These are phyloP conservation scores for Oreochromis spilurus DNA, from an alignment of 2,113 vertebrate genomes.

Conservation along the genomic window DNA sequence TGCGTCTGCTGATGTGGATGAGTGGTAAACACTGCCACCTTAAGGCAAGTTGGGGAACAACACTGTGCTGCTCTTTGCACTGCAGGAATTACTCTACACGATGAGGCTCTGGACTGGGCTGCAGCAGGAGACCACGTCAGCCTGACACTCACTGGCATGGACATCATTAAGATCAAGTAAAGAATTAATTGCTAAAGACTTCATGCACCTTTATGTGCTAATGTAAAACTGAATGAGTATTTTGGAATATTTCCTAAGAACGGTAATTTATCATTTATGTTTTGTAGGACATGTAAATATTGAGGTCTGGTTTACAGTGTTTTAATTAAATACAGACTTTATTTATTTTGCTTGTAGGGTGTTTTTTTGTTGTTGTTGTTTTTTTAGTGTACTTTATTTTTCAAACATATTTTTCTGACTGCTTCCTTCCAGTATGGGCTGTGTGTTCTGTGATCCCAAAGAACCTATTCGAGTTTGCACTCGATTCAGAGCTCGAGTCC, in stretches of 20 bases:
- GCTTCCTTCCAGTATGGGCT: slow-evolving; percentile 81
- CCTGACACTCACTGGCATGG: slow-evolving; percentile 96
- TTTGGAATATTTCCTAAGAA: neutral
- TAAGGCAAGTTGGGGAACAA: slow-evolving; percentile 51
- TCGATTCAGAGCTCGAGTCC: slow-evolving; percentile 88
- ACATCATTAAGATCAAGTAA: slow-evolving; percentile 99
- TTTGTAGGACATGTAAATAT: neutral
- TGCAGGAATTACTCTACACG: slow-evolving; percentile 92
- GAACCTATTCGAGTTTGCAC: slow-evolving; percentile 88
- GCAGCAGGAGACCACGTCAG: slow-evolving; percentile 96
- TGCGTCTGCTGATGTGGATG: neutral
- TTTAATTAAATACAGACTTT: neutral
- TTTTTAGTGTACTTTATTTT: neutral
- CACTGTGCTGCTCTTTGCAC: neutral
- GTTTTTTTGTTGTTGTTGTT: too few species aligned
- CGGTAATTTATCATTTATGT: accelerated
- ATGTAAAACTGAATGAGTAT: neutral
- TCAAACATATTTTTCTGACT: neutral
- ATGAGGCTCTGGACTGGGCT: slow-evolving; percentile 93
- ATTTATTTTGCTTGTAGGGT: neutral
- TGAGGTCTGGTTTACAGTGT: neutral
- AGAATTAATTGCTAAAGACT: neutral
- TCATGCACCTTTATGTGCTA: neutral
- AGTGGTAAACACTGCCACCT: slow-evolving; percentile 39
- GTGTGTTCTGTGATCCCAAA: slow-evolving; percentile 89